Percentiles rank a stretch among this genome's conserved stretches.
Evolutionary conservation across 2,888 invertebrate genomes (phyloP).

Genomic region (Blera fallax): DNA sequence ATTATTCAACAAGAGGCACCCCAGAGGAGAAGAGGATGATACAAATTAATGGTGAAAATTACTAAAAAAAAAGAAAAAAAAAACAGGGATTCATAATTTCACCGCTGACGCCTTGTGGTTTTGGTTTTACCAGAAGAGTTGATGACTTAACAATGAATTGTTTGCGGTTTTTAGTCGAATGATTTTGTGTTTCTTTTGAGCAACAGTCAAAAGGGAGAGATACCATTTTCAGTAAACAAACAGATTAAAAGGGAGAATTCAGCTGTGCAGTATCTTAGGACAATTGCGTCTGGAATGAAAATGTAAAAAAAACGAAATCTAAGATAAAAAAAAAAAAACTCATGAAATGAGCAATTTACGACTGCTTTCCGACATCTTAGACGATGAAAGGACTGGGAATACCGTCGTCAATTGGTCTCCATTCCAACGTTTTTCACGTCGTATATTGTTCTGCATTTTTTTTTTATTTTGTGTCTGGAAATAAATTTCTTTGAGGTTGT

Average conservation of each 20-base stretch:
- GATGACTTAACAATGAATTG: constrained; percentile 67
- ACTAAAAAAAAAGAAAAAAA: background rate
- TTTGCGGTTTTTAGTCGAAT: constrained; percentile 48
- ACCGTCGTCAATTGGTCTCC: too few species aligned
- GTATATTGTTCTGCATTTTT: too few species aligned
- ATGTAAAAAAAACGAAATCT: background rate
- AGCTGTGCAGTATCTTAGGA: background rate
- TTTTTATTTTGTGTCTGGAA: too few species aligned
- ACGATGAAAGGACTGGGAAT: too few species aligned
- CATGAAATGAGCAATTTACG: too few species aligned
- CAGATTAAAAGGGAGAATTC: background rate
- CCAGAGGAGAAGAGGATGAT: background rate
- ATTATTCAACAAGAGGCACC: constrained; percentile 48
- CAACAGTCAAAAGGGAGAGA: background rate
- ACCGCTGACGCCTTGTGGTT: constrained; percentile 64
- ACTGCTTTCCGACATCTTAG: too few species aligned
- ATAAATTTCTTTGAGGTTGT: too few species aligned
- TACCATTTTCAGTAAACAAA: background rate
- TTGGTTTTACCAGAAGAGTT: constrained; percentile 38
- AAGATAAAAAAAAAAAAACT: too few species aligned
- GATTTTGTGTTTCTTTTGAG: background rate
- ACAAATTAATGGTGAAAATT: constrained; percentile 53
- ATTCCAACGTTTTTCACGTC: too few species aligned
- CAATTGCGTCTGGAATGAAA: background rate
- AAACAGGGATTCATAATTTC: constrained; percentile 56